Evolutionary conservation across 2,797 vertebrate genomes (phyloP).

Genomic region (Sylvia borin): DNA sequence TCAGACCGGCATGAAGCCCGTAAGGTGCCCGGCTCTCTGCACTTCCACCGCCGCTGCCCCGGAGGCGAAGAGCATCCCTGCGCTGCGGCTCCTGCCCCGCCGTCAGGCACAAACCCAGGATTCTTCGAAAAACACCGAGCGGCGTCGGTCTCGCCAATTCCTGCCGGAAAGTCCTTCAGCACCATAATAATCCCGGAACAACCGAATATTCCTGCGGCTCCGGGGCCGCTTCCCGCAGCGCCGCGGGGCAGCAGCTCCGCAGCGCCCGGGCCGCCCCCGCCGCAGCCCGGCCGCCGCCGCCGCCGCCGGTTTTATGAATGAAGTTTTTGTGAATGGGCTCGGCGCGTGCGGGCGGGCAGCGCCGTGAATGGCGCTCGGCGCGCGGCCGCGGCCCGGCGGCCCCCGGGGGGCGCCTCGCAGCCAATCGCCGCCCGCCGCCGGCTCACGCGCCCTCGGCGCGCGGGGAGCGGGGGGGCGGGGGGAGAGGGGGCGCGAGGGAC

Average conservation of each 20-base stretch:
- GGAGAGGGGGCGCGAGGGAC: background rate
- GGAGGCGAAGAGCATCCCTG: conserved; percentile 1
- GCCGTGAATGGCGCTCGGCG: conserved; percentile 88
- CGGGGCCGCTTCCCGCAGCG: conserved; percentile 64
- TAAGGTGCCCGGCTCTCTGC: background rate
- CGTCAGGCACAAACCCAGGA: background rate
- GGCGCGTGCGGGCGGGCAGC: conserved; percentile 82
- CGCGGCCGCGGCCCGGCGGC: conserved; percentile 84
- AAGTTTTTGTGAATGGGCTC: conserved; percentile 86
- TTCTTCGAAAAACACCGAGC: background rate
- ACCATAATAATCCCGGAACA: background rate
- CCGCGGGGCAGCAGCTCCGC: background rate
- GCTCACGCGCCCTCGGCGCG: conserved; percentile 85
- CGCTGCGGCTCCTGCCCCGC: conserved; percentile 24
- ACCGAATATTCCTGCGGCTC: background rate
- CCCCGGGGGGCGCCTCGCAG: conserved; percentile 76
- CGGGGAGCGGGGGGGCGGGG: background rate
- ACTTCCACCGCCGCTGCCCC: conserved; percentile 39
- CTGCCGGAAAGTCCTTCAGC: conserved; percentile 13
- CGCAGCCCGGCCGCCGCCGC: background rate
- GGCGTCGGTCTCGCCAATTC: background rate
- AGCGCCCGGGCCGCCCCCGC: background rate
- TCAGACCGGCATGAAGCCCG: background rate
- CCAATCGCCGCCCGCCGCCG: conserved; percentile 86
- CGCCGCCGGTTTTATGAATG: conserved; percentile 89